Percentiles rank a stretch among this genome's conserved stretches.
phyloP scores from a whole-genome alignment of 2,113 vertebrate genomes.

The Clarias macrocephalus region DNA sequence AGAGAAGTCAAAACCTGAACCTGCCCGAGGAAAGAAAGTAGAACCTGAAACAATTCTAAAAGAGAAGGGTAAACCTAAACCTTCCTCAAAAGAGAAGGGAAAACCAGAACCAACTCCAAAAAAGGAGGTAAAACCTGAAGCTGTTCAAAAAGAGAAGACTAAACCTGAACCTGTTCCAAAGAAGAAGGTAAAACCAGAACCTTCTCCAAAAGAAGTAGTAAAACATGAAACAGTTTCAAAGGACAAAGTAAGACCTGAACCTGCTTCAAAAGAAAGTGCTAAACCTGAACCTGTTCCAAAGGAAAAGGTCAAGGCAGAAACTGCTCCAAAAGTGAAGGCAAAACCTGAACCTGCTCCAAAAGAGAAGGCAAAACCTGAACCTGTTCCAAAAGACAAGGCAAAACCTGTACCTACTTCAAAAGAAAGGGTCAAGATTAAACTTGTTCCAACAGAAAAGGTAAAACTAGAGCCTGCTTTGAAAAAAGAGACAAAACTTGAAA shows the following conservation, averaged over 20 bases:
- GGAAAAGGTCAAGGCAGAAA: not conserved
- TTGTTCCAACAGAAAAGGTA: conserved; percentile 31
- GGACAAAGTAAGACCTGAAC: conserved; percentile 18
- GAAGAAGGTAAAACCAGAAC: not conserved
- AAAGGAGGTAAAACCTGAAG: conserved; percentile 21
- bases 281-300: conserved; percentile 1
- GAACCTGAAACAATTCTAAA: conserved; percentile 13
- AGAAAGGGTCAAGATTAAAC: not conserved
- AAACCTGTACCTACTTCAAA: not conserved
- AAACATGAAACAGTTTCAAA: conserved; percentile 30
- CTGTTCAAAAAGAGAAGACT: conserved; percentile 10
- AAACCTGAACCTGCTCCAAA: too few relatives aligned
- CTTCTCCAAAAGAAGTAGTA: conserved; percentile 36
- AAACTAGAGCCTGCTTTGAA: not conserved
- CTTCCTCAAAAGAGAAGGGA: conserved; percentile 26
- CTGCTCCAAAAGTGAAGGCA: not conserved
- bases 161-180: conserved; percentile 3
- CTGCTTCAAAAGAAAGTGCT: conserved; percentile 22
- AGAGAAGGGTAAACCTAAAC: conserved; percentile 10
- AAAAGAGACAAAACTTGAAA: not conserved
- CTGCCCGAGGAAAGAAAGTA: not conserved
- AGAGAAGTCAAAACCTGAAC: conserved; percentile 8
- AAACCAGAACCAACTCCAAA: conserved; percentile 8
- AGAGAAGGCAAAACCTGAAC: conserved; percentile 17
- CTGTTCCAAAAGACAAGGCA: not conserved